These are phyloP conservation scores for Drosophila tani DNA, from an alignment of 1,140 invertebrate species.

Conservation along the genomic window DNA sequence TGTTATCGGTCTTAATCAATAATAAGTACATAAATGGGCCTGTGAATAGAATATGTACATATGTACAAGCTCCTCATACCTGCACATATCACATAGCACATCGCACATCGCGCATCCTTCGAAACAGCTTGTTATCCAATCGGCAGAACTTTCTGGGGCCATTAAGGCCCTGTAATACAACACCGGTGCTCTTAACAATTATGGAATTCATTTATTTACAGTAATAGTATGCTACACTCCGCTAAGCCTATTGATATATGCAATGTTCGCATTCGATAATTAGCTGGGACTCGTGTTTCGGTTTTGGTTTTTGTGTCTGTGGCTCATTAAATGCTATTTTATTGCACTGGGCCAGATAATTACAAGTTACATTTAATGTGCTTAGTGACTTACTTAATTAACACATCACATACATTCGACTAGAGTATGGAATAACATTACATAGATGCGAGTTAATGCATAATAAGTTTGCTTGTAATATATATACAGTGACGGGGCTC, in stretches of 20 bases:
- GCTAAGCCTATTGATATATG: conserved; percentile 44
- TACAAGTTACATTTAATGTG: conserved; percentile 22
- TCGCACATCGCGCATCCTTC: not conserved
- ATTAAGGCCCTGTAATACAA: not conserved
- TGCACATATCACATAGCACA: not conserved
- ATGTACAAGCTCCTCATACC: not conserved
- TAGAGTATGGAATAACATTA: conserved; percentile 27
- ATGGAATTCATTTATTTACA: conserved; percentile 55
- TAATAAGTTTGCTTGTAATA: conserved; percentile 11
- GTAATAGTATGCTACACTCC: conserved; percentile 6
- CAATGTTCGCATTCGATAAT: conserved; percentile 3
- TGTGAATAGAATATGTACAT: not conserved
- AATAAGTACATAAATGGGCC: not conserved
- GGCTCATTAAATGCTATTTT: conserved; percentile 29
- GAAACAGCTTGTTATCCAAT: not conserved
- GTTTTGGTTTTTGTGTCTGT: not conserved
- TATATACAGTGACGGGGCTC: conserved; percentile 10
- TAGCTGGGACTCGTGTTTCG: conserved; percentile 1
- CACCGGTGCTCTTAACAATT: conserved; percentile 28
- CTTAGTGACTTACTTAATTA: conserved; percentile 46
- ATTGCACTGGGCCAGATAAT: conserved; percentile 30
- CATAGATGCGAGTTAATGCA: conserved; percentile 12
- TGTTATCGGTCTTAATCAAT: not conserved
- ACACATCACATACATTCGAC: conserved; percentile 40
- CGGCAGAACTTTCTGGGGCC: not conserved